Base-by-base conservation (phyloP, 2,888 invertebrate genomes). In the Drosophila paucipuncta region DNA sequence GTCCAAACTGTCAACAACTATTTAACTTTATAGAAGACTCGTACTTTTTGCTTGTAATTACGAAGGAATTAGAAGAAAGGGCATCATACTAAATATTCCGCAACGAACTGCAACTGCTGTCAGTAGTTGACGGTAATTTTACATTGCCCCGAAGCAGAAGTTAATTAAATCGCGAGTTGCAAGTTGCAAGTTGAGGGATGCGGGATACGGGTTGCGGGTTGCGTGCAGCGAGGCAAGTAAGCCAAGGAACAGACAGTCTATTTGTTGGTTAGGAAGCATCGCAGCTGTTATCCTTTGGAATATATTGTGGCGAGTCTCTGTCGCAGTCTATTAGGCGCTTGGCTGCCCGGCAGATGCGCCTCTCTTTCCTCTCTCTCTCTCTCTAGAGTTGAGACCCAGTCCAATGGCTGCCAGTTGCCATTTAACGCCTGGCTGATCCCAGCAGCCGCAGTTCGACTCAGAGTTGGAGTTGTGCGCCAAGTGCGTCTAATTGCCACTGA, bases 241-340 rank as follows among this genome's bases (percentile, higher is more conserved):
- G 70, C 47, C 70, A 73, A 57, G 25, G 43, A 41, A n/a, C 53
- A 55, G 25, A 16, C 35, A 18, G 37, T 13, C 18, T 6, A 11
- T 16, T 25, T 7, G 60, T 37, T 55, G 22, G 31, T 22, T 25
- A 43, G 50, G 41, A 33, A 43, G 13, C 43, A 55, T 11, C 37
- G n/a, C 55, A 37, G 25, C 18, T 28, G 54, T 10, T 57, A 41
- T 58, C 39, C 70, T 35, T 39, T 33, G 4, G 33, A 43, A 28
- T 35, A 30, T 31, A 53, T 53, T 53, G 41, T 33, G 61, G 43
- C 57, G 65, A 41, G 55, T 61, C 54, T 67, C 61, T 82, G 73
- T 73, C 80, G 85, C 83, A 85, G 90, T 85, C 90, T 88, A 87
- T 91, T 89, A 89, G 80, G 80, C 87, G 83, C 82, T 87, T 88